Percentiles rank a stretch among this genome's conserved stretches.
Conservation (phyloP, 2,888 invertebrate genomes). For the Rhingia rostrata region DNA sequence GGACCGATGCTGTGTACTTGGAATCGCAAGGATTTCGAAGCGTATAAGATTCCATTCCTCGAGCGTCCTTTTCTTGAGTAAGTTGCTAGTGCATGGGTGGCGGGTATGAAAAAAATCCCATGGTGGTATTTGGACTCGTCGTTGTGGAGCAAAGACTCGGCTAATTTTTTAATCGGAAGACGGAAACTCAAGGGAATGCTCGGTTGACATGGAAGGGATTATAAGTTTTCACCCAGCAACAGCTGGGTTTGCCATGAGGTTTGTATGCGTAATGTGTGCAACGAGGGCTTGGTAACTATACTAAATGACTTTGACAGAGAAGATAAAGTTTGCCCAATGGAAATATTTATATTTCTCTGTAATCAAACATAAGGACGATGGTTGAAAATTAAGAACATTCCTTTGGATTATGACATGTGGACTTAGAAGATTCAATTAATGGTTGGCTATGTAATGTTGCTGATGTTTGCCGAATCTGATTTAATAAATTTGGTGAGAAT, state of each 20-base stretch:
- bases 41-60: neutral
- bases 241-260: constrained; percentile 44
- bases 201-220: constrained; percentile 49
- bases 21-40: neutral
- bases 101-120: constrained; percentile 19
- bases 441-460: too few relatives aligned
- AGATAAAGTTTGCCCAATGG: too few relatives aligned
- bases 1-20: neutral
- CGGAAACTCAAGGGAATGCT: constrained; percentile 41
- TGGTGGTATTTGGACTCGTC: constrained; percentile 23
- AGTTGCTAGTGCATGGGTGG: constrained; percentile 6
- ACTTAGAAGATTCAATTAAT: too few relatives aligned
- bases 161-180: constrained; percentile 59
- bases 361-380: too few relatives aligned
- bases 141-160: constrained; percentile 55
- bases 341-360: too few relatives aligned
- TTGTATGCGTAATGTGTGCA: neutral
- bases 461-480: too few relatives aligned
- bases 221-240: constrained; percentile 61
- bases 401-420: too few relatives aligned
- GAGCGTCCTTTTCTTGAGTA: constrained; percentile 11
- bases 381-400: too few relatives aligned
- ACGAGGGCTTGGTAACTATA: neutral
- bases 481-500: too few relatives aligned
- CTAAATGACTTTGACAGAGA: too few relatives aligned